Evolutionary conservation across 1,140 invertebrate genomes (phyloP).

Genomic region (Coboldia fuscipes): DNA sequence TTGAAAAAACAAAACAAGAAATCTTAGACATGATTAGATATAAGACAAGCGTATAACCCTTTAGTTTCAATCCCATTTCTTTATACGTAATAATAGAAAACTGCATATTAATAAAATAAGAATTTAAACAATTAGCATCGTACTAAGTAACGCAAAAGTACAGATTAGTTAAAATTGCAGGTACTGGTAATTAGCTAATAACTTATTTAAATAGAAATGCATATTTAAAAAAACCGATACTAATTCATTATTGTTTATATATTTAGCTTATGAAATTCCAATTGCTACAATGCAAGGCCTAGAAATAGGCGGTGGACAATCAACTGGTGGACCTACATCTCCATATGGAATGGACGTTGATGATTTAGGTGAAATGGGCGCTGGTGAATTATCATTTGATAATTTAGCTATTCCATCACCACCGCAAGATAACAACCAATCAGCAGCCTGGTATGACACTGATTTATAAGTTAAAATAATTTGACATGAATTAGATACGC

Average conservation of each 20-base stretch:
- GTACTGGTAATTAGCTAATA: too few species aligned
- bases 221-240: too few species aligned
- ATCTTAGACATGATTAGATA: too few species aligned
- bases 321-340: conserved; percentile 34
- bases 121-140: not conserved
- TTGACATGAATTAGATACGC: too few species aligned
- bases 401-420: conserved; percentile 68
- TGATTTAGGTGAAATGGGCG: conserved; percentile 46
- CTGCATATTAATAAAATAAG: not conserved
- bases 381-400: conserved; percentile 59
- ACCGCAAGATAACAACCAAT: conserved; percentile 71
- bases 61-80: not conserved
- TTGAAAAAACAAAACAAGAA: conserved; percentile 4
- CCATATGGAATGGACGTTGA: conserved; percentile 66
- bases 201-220: too few species aligned
- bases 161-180: too few species aligned
- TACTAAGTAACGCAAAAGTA: too few species aligned
- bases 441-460: conserved; percentile 90
- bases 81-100: not conserved
- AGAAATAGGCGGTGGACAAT: conserved; percentile 54
- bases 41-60: too few species aligned
- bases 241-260: not conserved
- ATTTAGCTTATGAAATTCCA: conserved; percentile 60
- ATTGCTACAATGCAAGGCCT: conserved; percentile 91
- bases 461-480: conserved; percentile 69